Conservation (phyloP, 1,140 invertebrate species). For the Diorhabda carinulata region DNA sequence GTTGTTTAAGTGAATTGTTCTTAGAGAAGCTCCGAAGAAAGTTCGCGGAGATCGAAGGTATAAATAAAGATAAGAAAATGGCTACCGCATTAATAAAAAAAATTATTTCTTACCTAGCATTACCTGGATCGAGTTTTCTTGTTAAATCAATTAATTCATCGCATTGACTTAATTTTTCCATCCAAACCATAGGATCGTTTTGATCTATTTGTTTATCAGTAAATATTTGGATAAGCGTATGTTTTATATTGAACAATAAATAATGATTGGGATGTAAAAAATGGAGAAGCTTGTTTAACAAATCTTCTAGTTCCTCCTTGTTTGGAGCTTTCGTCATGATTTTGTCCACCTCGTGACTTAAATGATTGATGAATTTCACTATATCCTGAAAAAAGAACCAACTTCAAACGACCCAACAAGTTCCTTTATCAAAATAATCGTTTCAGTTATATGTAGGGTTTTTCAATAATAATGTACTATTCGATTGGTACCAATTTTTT, state of each 20-base stretch:
- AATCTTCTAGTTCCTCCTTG: conserved; percentile 54
- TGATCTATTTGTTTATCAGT: conserved; percentile 53
- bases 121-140: conserved; percentile 63
- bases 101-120: conserved; percentile 45
- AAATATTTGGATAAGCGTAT: conserved; percentile 58
- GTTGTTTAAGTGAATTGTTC: too few relatives aligned
- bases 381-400: conserved; percentile 48
- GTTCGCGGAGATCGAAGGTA: too few relatives aligned
- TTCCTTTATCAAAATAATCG: too few relatives aligned
- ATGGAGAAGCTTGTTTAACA: conserved; percentile 59
- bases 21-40: too few relatives aligned
- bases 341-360: conserved; percentile 58
- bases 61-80: too few relatives aligned
- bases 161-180: conserved; percentile 63
- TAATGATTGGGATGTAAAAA: conserved; percentile 65
- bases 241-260: conserved; percentile 62
- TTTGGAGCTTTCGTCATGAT: conserved; percentile 53
- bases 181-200: conserved; percentile 50
- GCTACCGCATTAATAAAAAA: too few relatives aligned
- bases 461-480: too few relatives aligned
- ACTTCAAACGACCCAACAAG: too few relatives aligned
- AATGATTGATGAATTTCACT: conserved; percentile 55
- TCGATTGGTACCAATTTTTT: too few relatives aligned
- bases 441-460: too few relatives aligned
- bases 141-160: conserved; percentile 61